Evolutionary conservation across 2,888 invertebrate genomes (phyloP).

Genomic region (Hedya salicella): DNA sequence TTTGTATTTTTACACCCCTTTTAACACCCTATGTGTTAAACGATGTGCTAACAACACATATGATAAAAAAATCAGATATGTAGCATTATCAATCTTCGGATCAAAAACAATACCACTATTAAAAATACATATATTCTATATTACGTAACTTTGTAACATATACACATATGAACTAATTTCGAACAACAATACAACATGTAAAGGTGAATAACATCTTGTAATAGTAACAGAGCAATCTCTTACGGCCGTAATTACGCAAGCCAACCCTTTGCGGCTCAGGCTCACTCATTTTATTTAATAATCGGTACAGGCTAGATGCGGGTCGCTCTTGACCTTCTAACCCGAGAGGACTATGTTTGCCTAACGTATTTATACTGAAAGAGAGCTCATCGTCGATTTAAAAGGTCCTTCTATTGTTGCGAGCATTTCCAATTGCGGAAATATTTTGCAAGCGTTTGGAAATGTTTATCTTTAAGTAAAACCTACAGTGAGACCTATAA

Average conservation of each 20-base stretch:
- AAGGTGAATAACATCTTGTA: conserved; percentile 27
- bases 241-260: conserved; percentile 27
- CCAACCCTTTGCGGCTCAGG: conserved; percentile 30
- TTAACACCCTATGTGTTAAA: no score
- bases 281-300: conserved; percentile 39
- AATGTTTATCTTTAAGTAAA: background rate
- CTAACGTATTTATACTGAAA: conserved; percentile 35
- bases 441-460: background rate
- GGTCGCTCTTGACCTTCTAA: conserved; percentile 41
- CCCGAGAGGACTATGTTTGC: conserved; percentile 33
- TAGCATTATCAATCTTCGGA: no score
- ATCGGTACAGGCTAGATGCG: conserved; percentile 31
- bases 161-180: background rate
- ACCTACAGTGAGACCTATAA: background rate
- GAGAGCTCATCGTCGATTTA: conserved; percentile 33
- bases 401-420: conserved; percentile 27
- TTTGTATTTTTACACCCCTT: no score
- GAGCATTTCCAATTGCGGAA: conserved; percentile 1
- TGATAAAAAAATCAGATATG: no score
- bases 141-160: no score
- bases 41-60: no score
- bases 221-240: conserved; percentile 37
- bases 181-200: conserved; percentile 12
- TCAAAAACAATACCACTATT: no score
- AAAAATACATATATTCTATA: no score